Base-by-base conservation (phyloP, 2,888 invertebrate genomes). In the Meliscaeva auricollis region DNA sequence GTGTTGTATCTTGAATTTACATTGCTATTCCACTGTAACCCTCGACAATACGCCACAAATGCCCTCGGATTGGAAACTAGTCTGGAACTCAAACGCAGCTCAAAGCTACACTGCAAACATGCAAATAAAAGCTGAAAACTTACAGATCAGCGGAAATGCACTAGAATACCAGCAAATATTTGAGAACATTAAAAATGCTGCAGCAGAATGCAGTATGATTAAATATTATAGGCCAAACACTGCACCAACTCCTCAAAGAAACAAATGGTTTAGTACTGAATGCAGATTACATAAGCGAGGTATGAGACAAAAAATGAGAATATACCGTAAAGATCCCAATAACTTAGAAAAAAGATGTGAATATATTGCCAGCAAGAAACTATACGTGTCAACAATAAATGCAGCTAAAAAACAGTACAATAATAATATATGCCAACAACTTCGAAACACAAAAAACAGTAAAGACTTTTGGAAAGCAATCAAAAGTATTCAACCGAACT, bases 281-380 rank as follows among this genome's bases (percentile, higher is more conserved):
- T 44, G 20, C 15, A 48, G 20, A 48, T 20, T 48, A 15, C 8
- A 20, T 1, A 20, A 20, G 9, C 2, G 20, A 48, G 44, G 6
- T 15, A 44, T 44, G 15, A 44, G 44, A 44, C 44, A 44, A 44
- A 44, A 44, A 44, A 44, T 44, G 44, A 44, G 41, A 44, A 44
- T n/a, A 44, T 44, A 44, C 11, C 41, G 41, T 44, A n/a, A 44
- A n/a, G 41, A 44, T 13, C 41, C 41, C 41, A 44, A 44, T 44
- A 44, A n/a, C n/a, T n/a, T n/a, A n/a, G n/a, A n/a, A n/a, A n/a
- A n/a, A n/a, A n/a, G n/a, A n/a, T n/a, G n/a, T n/a, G n/a, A n/a
- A n/a, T n/a, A n/a, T n/a, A n/a, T n/a, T n/a, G n/a, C n/a, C n/a
- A n/a, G n/a, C n/a, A n/a, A n/a, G n/a, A n/a, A n/a, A n/a, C n/a